Conservation (phyloP, 2,797 vertebrate species). For the Microhierax caerulescens region DNA sequence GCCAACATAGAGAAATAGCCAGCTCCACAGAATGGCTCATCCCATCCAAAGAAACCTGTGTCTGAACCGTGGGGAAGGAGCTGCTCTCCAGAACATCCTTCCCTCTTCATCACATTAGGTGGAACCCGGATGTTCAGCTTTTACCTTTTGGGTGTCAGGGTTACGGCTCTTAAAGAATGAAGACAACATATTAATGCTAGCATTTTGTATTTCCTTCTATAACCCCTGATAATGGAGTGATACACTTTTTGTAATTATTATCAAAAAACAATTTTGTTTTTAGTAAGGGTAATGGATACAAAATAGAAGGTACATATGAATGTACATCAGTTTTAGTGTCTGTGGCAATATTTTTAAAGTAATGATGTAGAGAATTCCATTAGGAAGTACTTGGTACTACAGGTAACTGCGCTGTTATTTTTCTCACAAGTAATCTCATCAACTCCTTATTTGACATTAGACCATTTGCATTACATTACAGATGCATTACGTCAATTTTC, state of each 20-base stretch:
- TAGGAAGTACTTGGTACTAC: neutral
- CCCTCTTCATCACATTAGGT: accelerated
- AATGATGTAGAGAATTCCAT: neutral
- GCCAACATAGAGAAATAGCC: neutral
- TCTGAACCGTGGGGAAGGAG: neutral
- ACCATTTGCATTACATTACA: neutral
- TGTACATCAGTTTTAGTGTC: neutral
- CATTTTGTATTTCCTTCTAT: neutral
- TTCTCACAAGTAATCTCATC: neutral
- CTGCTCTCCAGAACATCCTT: neutral
- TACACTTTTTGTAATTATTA: neutral
- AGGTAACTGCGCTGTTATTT: neutral
- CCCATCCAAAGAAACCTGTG: neutral
- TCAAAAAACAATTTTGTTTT: neutral
- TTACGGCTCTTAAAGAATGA: neutral
- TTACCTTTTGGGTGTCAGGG: neutral
- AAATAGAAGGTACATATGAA: neutral
- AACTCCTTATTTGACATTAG: neutral
- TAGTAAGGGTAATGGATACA: neutral
- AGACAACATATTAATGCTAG: neutral
- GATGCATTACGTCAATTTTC: neutral
- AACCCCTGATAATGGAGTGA: neutral
- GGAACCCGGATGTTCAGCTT: neutral
- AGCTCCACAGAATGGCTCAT: neutral
- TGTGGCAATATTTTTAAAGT: neutral